Percentiles rank a stretch among this genome's conserved stretches.
Conservation (phyloP, 2,797 vertebrate species). For the Aselliscus stoliczkanus region DNA sequence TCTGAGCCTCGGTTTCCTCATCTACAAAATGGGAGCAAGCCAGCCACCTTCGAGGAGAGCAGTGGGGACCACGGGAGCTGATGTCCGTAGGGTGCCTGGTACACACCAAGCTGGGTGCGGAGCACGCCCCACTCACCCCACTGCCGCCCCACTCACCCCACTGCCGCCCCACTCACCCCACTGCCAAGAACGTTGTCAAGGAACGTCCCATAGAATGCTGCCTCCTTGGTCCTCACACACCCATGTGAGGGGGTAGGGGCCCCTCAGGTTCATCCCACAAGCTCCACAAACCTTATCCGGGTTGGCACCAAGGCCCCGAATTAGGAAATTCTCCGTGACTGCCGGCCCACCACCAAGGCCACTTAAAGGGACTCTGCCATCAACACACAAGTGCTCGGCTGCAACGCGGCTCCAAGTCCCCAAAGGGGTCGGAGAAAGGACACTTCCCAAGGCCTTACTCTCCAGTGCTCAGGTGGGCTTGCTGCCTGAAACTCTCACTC, state of each 20-base stretch:
- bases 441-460: background rate
- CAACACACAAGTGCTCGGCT: rapidly evolving
- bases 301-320: background rate
- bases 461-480: rapidly evolving
- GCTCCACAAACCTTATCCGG: no score
- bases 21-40: background rate
- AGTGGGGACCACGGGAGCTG: rapidly evolving
- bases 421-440: rapidly evolving
- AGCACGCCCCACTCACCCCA: rapidly evolving
- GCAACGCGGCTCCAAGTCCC: rapidly evolving
- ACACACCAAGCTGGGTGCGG: background rate
- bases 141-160: rapidly evolving
- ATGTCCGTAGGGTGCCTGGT: rapidly evolving
- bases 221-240: rapidly evolving
- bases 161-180: rapidly evolving
- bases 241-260: no score
- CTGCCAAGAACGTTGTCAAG: rapidly evolving
- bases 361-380: no score
- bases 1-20: background rate
- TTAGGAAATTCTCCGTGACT: background rate
- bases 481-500: background rate
- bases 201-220: background rate
- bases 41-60: rapidly evolving
- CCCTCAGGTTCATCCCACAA: rapidly evolving
- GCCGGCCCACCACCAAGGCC: no score